Base-by-base conservation (phyloP, 1,140 invertebrate species). In the Galendromus occidentalis region DNA sequence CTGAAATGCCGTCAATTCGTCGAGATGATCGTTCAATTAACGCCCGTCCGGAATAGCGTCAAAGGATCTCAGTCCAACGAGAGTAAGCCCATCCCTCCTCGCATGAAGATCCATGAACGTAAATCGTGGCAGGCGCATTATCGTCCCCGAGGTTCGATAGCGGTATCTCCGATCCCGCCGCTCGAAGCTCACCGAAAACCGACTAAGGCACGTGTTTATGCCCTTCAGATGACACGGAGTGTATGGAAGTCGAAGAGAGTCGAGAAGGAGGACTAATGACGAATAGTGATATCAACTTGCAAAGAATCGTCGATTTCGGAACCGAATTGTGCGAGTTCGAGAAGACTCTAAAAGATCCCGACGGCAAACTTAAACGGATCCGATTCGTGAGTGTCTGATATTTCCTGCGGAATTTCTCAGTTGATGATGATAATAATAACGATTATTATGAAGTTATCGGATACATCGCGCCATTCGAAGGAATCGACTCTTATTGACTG, bases 1-100 rank as follows among this genome's bases (percentile, higher is more conserved):
- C 80, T 98, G 65, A 94, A 95, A 76, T 94, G 91, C 77, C 84
- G 94, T 69, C 92, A 98, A 79, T 98, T 98, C 78, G 87, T 98
- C 25, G 94, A 98, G 79, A 80, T 82, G 76, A 77, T 82, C 39
- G 73, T 69, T 76, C 76, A 66, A 30, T 28, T 55, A 18, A 20
- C 63, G 39, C 30, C 25, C 42, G 41, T 17, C 63, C 14, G 14
- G 42, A 29, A 45, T 33, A 30, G 30, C 47, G 47, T 51, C 47
- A 66, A 22, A 55, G 66, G 66, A 69, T 66, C 68, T 68, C 59
- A 51, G 65, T 68, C 68, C 67, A 67, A 65, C 65, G 44, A 59
- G 67, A 67, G 64, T 47, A 70, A 68, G 59, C 67, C 12, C 45
- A 45, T 59, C 18, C 71, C 87, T 1, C n/a, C n/a, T n/a, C n/a